Evolutionary conservation across 2,797 vertebrate genomes (phyloP).

Genomic region (Argya squamiceps): DNA sequence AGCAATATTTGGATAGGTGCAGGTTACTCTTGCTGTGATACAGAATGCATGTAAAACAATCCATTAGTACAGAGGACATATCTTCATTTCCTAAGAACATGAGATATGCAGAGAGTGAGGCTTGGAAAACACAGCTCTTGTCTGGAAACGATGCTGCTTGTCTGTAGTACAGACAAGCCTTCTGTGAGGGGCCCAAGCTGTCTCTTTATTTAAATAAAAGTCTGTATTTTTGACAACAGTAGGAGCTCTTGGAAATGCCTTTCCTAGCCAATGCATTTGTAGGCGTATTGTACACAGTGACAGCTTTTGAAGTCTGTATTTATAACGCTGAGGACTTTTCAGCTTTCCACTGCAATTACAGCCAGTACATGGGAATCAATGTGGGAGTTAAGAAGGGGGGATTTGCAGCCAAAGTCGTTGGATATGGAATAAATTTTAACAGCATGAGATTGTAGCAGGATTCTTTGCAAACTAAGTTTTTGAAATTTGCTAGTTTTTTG

Average conservation of each 20-base stretch:
- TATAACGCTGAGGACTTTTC: not conserved
- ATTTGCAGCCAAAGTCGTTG: not conserved
- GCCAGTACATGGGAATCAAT: not conserved
- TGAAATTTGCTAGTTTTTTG: not conserved
- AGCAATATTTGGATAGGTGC: not conserved
- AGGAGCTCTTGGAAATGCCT: not conserved
- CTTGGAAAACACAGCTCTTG: not conserved
- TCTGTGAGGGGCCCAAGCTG: not conserved
- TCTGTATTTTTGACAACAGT: not conserved
- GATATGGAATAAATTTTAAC: not conserved
- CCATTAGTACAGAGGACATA: rapidly evolving
- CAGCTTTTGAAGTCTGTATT: not conserved
- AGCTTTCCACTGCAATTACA: not conserved
- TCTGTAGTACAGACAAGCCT: not conserved
- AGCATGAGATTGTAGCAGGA: not conserved
- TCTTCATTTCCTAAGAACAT: not conserved
- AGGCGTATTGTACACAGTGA: not conserved
- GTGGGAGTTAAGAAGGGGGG: not conserved
- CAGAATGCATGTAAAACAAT: not conserved
- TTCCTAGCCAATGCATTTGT: not conserved
- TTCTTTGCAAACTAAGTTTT: not conserved
- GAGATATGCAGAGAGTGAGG: not conserved
- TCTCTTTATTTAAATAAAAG: not conserved
- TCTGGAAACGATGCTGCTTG: not conserved
- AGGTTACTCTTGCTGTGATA: not conserved